These are phyloP conservation scores for Nansenia antarctica DNA, from an alignment of 2,113 vertebrate species.

Conservation along the genomic window DNA sequence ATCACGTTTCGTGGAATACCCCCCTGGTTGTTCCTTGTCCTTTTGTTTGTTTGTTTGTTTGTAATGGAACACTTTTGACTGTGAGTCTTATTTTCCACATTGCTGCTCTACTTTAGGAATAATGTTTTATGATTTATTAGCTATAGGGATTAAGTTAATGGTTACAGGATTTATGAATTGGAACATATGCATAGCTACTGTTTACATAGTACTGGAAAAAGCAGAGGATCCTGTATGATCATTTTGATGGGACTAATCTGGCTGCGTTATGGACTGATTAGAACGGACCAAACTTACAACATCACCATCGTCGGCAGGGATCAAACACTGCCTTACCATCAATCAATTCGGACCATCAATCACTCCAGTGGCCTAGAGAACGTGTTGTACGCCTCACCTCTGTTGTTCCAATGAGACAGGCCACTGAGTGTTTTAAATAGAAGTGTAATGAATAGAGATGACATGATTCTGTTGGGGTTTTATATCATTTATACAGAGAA, in stretches of 20 bases:
- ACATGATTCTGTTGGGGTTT: no score
- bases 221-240: neutral
- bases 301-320: slow-evolving; percentile 30
- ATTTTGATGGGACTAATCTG: slow-evolving; percentile 4
- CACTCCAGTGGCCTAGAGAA: neutral
- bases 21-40: no score
- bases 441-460: no score
- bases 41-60: slow-evolving; percentile 18
- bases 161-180: slow-evolving; percentile 8
- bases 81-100: slow-evolving; percentile 54
- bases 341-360: slow-evolving; percentile 13
- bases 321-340: slow-evolving; percentile 34
- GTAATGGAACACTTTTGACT: slow-evolving; percentile 19
- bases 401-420: neutral
- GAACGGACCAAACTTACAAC: slow-evolving; percentile 11
- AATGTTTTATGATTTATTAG: slow-evolving; percentile 48
- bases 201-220: slow-evolving; percentile 27
- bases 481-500: no score
- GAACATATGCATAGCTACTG: slow-evolving; percentile 20
- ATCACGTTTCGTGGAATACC: no score
- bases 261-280: neutral
- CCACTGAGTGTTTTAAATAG: neutral
- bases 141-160: slow-evolving; percentile 48
- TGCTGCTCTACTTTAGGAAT: slow-evolving; percentile 67
- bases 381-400: neutral